Base-by-base conservation (phyloP, 2,797 vertebrate species). In the Ispidina picta region DNA sequence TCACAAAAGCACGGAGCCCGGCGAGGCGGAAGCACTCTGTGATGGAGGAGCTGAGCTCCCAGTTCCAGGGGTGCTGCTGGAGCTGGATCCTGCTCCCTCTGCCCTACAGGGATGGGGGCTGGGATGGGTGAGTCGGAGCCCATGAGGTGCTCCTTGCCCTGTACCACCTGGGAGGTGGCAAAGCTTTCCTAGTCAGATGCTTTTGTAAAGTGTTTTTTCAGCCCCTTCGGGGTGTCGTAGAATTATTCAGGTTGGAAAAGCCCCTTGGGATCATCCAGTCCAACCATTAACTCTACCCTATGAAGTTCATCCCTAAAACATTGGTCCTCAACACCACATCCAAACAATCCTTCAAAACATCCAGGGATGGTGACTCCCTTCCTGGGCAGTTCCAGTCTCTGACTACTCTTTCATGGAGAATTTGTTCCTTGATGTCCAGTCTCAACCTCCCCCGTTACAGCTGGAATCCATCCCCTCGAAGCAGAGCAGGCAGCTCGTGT, bases 81-180 rank as follows among this genome's bases (percentile, higher is more conserved):
- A 52, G 52, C 80, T 11, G 68, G 12, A 49, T 79, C 46, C 83
- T 25, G 7, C 76, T 58, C 3, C 0, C 28, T 15, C 5, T 0
- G 17, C 64, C 26, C 55, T 14, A 0, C 5, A 1, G 64, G 15
- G 4, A 1, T 2, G 37, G 0, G 0, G 0, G 2, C 0, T 0
- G 25, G 51, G 60, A 11, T 12, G 1, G 7, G 93, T 12, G 4
- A 8, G 49, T 1, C 1, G 0, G 31, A 44, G 21, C 5, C 0
- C 12, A 64, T 8, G 31, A 9, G 0, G 2, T 0, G 8, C 3
- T 1, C 5, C 0, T 3, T 56, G 72, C 69, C 72, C 58, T 2
- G 0, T 1, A 0, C 19, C 19, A 4, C 66, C 78, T 5, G 56
- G 10, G 25, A 76, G 69, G 81, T 19, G 77, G 44, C 44, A 51